Evolutionary conservation across 2,113 vertebrate genomes (phyloP).

Genomic region (Stegostoma tigrinum): DNA sequence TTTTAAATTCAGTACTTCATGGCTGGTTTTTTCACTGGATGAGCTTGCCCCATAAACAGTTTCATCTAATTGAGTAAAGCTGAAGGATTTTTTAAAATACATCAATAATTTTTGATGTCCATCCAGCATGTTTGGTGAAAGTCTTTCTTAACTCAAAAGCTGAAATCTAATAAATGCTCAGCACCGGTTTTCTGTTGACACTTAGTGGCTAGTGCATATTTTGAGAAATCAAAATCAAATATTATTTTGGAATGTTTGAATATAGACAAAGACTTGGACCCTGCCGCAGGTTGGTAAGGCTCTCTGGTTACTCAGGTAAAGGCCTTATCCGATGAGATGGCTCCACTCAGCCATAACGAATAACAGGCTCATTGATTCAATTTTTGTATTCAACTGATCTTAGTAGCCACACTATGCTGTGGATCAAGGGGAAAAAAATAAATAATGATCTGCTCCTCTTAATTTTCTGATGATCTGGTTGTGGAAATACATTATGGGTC

Average conservation of each 20-base stretch:
- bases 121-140: background rate
- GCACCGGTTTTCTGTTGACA: background rate
- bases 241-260: background rate
- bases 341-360: background rate
- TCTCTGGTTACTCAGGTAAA: background rate
- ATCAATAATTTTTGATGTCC: background rate
- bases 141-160: background rate
- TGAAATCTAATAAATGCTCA: background rate
- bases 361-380: background rate
- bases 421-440: background rate
- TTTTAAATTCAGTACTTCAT: background rate
- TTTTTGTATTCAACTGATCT: background rate
- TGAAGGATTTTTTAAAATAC: background rate
- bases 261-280: background rate
- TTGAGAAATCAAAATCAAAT: background rate
- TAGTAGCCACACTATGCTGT: background rate
- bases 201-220: background rate
- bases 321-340: background rate
- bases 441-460: background rate
- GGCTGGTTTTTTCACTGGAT: background rate
- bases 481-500: background rate
- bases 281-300: too few relatives aligned
- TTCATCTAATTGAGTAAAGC: background rate
- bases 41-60: background rate
- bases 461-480: background rate